Conservation (phyloP, 2,888 invertebrate genomes). For the Athalia circularis region DNA sequence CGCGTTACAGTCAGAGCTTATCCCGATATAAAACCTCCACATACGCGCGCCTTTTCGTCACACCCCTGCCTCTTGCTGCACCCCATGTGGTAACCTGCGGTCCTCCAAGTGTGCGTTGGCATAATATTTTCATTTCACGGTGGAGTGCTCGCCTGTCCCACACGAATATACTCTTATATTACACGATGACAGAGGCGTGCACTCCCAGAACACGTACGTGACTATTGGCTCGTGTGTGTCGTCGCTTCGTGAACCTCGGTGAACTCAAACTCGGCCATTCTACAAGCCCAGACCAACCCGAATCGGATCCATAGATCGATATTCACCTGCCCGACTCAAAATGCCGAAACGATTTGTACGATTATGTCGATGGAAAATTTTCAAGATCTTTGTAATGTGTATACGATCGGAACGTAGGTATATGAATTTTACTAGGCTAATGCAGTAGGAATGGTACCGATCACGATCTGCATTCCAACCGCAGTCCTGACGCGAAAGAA, state of each 20-base stretch:
- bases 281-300: conserved; percentile 17
- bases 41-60: conserved; percentile 46
- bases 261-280: conserved; percentile 57
- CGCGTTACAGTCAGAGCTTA: conserved; percentile 8
- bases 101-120: conserved; percentile 53
- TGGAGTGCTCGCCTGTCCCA: conserved; percentile 63
- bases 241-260: conserved; percentile 59
- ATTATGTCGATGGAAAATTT: too few species aligned
- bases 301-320: not conserved
- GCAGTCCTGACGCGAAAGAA: not conserved
- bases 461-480: too few species aligned
- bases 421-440: not conserved
- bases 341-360: not conserved
- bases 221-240: not conserved
- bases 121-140: conserved; percentile 71
- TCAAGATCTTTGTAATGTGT: not conserved
- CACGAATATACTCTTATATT: conserved; percentile 51
- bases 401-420: too few species aligned
- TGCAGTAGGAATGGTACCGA: too few species aligned
- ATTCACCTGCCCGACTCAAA: not conserved
- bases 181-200: conserved; percentile 23
- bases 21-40: conserved; percentile 28
- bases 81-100: conserved; percentile 48
- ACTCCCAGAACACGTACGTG: not conserved
- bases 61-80: conserved; percentile 48